Base-by-base conservation (phyloP, 1,140 invertebrate species). In the Nephila pilipes region DNA sequence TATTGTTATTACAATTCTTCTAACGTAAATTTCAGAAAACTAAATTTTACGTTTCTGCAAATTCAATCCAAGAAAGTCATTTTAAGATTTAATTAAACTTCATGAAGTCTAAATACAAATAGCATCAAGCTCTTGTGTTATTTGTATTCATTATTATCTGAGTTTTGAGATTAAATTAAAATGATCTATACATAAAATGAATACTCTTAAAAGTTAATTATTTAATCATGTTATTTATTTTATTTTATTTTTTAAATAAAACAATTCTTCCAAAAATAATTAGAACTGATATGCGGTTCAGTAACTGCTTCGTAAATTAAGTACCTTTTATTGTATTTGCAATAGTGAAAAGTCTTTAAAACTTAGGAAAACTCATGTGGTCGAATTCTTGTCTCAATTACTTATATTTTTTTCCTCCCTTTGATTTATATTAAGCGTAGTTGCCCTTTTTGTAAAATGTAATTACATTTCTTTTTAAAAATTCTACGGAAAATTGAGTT, bases 11-110 rank as follows among this genome's bases (percentile, higher is more conserved):
- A 38, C 25, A 81, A 81, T 81, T 81, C n/a, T 18, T 54, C n/a
- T 55, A 54, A 54, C 29, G 3, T 75, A n/a, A 54, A n/a, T 81
- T 6, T 38, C 46, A 18, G 65, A 75, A 32, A 32, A 36, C 29
- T 3, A 75, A 29, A 75, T 75, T 75, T 75, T 46, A 18, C 6
- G n/a, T 22, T 16, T n/a, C 32, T 80, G 0, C 80, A 54, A 83
- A 83, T 75, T 75, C 12, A 83, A 25, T 16, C 81, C 2, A 25
- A 16, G 54, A 10, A 14, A 60, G 85, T 36, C 32, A 87, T 87
- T n/a, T 87, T 87, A 54, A 25, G 29, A 60, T 87, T 87, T 87
- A 87, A 87, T 87, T 87, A 87, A 87, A 87, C 36, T 87, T 57
- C 57, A 60, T 60, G 8, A 87, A 32, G 38, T 87, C 22, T 1